phyloP scores from a whole-genome alignment of 35 echinoderm and acorn worm species.

The Apostichopus parvimensis region DNA sequence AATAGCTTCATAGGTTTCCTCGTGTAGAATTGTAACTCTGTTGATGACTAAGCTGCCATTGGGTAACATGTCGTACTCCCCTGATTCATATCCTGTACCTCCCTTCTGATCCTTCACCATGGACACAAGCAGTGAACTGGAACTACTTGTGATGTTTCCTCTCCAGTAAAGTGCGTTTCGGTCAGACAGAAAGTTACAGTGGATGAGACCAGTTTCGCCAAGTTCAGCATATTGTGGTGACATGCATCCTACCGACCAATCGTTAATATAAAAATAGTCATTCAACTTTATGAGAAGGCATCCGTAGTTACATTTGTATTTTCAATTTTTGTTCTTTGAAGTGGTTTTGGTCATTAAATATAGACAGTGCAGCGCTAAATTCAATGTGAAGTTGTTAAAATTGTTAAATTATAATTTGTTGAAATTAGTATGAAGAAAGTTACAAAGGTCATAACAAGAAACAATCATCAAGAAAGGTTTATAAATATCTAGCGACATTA shows the following conservation, averaged over 20 bases:
- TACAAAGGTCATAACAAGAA: too few species aligned
- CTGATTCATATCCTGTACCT: background rate
- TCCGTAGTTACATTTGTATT: too few species aligned
- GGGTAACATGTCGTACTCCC: background rate
- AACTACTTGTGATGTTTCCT: background rate
- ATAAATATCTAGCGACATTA: too few species aligned
- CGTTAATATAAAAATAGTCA: background rate
- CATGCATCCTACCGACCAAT: background rate
- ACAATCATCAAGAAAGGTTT: too few species aligned
- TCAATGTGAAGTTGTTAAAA: too few species aligned
- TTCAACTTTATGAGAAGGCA: too few species aligned
- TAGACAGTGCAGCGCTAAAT: too few species aligned
- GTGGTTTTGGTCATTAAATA: too few species aligned
- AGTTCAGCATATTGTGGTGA: background rate
- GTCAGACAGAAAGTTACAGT: background rate
- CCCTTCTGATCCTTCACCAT: background rate
- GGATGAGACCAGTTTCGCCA: background rate
- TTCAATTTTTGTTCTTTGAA: too few species aligned
- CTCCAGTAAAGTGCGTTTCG: background rate
- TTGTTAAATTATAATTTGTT: too few species aligned
- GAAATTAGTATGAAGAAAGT: too few species aligned
- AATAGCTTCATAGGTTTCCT: background rate
- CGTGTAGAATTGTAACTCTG: background rate
- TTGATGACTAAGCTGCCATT: background rate
- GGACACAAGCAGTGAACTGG: background rate